Base-by-base conservation (phyloP, 1,140 invertebrate genomes). In the Micrasema longulum region DNA sequence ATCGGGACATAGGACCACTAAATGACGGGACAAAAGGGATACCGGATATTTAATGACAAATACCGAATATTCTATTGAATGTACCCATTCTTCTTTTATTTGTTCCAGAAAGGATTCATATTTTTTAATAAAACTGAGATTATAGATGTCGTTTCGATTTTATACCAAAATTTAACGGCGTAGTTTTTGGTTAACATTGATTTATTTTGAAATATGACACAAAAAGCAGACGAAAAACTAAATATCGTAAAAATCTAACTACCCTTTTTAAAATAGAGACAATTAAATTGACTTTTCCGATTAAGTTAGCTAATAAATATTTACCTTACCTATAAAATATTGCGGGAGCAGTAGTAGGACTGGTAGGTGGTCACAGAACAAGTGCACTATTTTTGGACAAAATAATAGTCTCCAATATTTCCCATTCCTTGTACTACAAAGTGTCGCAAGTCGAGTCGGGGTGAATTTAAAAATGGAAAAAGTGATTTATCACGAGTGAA, bases 401-500 rank as follows among this genome's bases (percentile, higher is more conserved):
- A 55, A 6, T 6, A n/a, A 48, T 26, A 23, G 23, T 52, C 26
- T 16, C 14, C 1, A 22, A 48, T 14, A 55, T 26, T 22, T 55
- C 23, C 26, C 52, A 23, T 26, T 23, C 20, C 26, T 55, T 26
- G 12, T 55, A n/a, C n/a, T 31, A 31, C 26, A 31, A 7, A 7
- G 11, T 20, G 16, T 48, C 3, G 14, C 18, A 11, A 10, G 10
- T 62, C 38, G 36, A 43, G 18, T 23, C 22, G 45, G 62, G 20
- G 41, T 7, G 23, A 14, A 20, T 41, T 62, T 18, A 12, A 41
- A 16, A 23, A 38, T 62, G 1, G 45, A 47, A 26, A 18, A 41
- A 20, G 63, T 72, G 71, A 72, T 72, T 63, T 72, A 72, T 72
- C 71, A 64, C 53, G 43, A 48, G 38, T 45, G 47, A 60, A 72